Evolutionary conservation across 2,797 vertebrate species (phyloP).

Genomic region (Catharus ustulatus): DNA sequence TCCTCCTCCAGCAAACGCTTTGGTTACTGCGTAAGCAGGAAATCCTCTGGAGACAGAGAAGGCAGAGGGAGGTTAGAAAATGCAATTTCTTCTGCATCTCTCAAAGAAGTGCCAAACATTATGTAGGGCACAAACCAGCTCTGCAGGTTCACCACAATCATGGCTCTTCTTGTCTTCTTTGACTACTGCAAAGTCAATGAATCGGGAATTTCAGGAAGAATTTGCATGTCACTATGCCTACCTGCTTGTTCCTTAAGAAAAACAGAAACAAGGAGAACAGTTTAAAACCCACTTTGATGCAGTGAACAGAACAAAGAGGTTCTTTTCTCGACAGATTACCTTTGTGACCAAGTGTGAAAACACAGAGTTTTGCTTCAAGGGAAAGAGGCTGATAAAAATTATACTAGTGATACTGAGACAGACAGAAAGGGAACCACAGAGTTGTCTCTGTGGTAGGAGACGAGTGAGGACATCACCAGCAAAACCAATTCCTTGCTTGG

Average conservation of each 20-base stretch:
- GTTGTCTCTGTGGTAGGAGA: background rate
- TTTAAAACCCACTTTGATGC: background rate
- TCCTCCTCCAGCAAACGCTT: background rate
- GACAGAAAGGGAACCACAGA: background rate
- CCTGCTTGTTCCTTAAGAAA: background rate
- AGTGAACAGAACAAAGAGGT: background rate
- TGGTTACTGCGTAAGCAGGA: background rate
- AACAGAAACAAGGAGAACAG: background rate
- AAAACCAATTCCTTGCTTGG: background rate
- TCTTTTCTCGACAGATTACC: background rate
- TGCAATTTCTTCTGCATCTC: background rate
- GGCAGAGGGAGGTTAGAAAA: background rate
- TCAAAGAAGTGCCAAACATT: background rate
- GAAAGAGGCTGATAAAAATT: background rate
- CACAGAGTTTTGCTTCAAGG: background rate
- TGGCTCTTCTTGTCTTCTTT: background rate
- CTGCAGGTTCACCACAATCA: background rate
- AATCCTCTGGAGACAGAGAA: background rate
- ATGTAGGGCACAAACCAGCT: background rate
- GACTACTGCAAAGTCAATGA: background rate
- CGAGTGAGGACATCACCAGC: accelerated
- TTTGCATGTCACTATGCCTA: background rate
- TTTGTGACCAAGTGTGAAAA: background rate
- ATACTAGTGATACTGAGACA: background rate
- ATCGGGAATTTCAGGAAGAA: background rate